Base-by-base conservation (phyloP, 1,140 invertebrate genomes). In the Anastrepha ludens region DNA sequence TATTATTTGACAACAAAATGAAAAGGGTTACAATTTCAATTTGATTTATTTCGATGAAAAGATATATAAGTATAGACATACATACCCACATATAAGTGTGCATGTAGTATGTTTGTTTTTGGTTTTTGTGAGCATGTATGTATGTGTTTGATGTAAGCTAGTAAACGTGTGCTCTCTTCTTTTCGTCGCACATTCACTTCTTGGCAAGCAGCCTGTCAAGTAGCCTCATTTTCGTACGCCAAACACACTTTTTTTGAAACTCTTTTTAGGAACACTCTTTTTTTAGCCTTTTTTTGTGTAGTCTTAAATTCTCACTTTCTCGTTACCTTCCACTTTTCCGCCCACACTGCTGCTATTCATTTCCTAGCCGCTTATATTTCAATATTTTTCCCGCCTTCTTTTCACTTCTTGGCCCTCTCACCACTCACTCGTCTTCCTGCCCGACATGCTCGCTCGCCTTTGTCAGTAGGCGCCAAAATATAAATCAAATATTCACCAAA, bases 401-500 rank as follows among this genome's bases (percentile, higher is more conserved):
- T 5, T 78, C 50, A 55, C 17, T 20, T 39, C n/a, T 39, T 78
- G 44, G 2, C 41, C 2, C 17, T 41, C 67, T 15, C 67, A 29
- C 29, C 29, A 29, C 0, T 20, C 8, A 44, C 47, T 78, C n/a
- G 17, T 1, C 13, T 62, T 13, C 13, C 20, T 78, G 13, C 74
- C 74, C 67, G 41, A 70, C 17, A 70, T 44, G 8, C 7, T 74
- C 29, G 67, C 29, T 29, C 39, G 64, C 67, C 4, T 78, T 78
- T 78, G n/a, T 78, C 74, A 8, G 17, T 78, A 78, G 74, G 74
- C 47, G 17, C 74, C 47, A 78, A 78, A 55, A 78, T 78, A 78
- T 78, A 78, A 78, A 78, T 78, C 74, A 78, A 78, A 78, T 78
- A 55, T 78, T 50, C 74, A 78, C 74, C 74, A 15, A 78, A 78